phyloP scores from a whole-genome alignment of 2,888 invertebrate species.

The Drosophila suboccidentalis region DNA sequence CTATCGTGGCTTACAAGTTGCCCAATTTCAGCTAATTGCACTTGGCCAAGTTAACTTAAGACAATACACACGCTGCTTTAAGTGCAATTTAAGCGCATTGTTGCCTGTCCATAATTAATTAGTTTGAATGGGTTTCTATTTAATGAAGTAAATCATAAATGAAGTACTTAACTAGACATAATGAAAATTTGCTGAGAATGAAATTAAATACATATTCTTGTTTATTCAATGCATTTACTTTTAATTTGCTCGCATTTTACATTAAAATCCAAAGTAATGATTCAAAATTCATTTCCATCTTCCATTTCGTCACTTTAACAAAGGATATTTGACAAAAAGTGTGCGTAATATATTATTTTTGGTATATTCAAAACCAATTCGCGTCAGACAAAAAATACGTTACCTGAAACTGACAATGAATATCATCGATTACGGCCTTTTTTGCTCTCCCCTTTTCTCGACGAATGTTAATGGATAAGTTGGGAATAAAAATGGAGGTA shows the following conservation, averaged over 20 bases:
- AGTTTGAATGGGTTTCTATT: not conserved
- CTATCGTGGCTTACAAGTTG: not conserved
- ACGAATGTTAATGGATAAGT: constrained; percentile 30
- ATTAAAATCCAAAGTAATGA: not conserved
- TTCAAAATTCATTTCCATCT: not conserved
- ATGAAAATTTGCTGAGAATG: not conserved
- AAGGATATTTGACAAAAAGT: not conserved
- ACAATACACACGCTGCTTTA: not conserved
- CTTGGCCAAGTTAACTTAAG: constrained; percentile 1
- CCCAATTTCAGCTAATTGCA: constrained; percentile 2
- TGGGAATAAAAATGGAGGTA: constrained; percentile 32
- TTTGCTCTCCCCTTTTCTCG: not conserved
- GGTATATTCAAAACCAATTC: not conserved
- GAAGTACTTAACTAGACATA: not conserved
- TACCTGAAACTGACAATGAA: constrained; percentile 25
- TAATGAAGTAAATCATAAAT: constrained; percentile 19
- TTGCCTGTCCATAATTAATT: constrained; percentile 24
- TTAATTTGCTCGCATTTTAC: not conserved
- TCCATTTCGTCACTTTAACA: not conserved
- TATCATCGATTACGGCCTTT: constrained; percentile 31
- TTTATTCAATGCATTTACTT: not conserved
- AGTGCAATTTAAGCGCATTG: constrained; percentile 13
- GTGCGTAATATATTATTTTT: constrained; percentile 12
- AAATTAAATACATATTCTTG: not conserved
- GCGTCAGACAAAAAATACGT: constrained; percentile 2